Conservation (phyloP, 2,888 invertebrate species). For the Clitarchus hookeri region DNA sequence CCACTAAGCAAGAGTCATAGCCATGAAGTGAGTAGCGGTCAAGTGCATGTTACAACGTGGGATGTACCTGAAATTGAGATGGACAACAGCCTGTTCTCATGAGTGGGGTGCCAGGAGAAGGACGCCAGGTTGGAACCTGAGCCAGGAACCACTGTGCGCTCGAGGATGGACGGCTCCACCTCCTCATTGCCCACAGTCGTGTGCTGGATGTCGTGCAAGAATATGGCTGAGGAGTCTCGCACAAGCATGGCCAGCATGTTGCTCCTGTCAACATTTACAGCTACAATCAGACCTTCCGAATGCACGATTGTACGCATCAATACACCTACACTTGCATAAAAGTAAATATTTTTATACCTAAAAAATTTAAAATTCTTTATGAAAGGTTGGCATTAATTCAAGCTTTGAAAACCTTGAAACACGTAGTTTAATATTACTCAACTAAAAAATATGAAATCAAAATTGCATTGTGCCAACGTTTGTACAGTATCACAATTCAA, state of each 20-base stretch:
- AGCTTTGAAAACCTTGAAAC: too few species aligned
- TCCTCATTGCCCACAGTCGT: conserved; percentile 66
- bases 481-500: too few species aligned
- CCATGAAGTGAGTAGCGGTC: too few species aligned
- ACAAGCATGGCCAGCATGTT: conserved; percentile 82
- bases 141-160: conserved; percentile 64
- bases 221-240: conserved; percentile 75
- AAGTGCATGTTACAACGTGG: neutral
- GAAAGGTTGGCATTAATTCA: too few species aligned
- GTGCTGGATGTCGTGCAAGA: conserved; percentile 85
- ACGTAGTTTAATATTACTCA: too few species aligned
- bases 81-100: conserved; percentile 76
- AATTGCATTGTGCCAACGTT: too few species aligned
- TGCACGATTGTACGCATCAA: too few species aligned
- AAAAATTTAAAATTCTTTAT: too few species aligned
- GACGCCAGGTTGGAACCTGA: conserved; percentile 61
- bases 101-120: conserved; percentile 86
- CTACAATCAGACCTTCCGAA: neutral
- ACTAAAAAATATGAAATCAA: too few species aligned
- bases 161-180: conserved; percentile 75
- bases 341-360: too few species aligned
- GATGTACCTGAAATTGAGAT: conserved; percentile 61
- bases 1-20: too few species aligned
- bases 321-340: too few species aligned
- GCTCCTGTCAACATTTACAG: conserved; percentile 53